Conservation (phyloP, 2,113 vertebrate genomes). For the Nibea coibor region DNA sequence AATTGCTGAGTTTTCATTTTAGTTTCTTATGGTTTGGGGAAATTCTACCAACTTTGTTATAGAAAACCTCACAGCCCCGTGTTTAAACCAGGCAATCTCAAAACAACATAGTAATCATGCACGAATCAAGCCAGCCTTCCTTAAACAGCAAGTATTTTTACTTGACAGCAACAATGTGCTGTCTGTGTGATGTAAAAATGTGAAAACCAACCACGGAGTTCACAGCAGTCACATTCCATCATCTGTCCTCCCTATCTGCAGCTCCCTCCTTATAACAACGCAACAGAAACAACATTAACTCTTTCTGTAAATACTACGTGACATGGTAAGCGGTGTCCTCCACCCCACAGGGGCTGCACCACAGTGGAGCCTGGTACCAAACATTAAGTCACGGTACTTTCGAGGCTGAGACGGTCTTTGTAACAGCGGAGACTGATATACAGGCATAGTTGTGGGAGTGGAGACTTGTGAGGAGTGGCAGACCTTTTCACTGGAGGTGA, state of each 20-base stretch:
- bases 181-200: neutral
- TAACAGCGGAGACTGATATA: conserved; percentile 67
- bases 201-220: conserved; percentile 23
- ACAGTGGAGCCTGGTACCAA: conserved; percentile 74
- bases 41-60: neutral
- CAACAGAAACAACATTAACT: conserved; percentile 47
- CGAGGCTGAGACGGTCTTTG: conserved; percentile 64
- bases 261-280: conserved; percentile 42
- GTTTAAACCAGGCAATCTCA: neutral
- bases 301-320: conserved; percentile 52
- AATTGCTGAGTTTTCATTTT: neutral
- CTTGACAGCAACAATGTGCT: neutral
- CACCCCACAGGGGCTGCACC: conserved; percentile 44
- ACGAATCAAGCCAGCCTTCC: conserved; percentile 5
- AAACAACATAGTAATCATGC: neutral
- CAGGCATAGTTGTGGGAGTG: conserved; percentile 66
- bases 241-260: conserved; percentile 33
- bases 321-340: conserved; percentile 32
- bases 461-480: conserved; percentile 59
- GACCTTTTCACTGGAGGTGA: conserved; percentile 80
- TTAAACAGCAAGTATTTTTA: conserved; percentile 7
- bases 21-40: neutral
- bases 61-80: neutral
- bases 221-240: conserved; percentile 28
- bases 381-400: conserved; percentile 65